phyloP scores from a whole-genome alignment of 2,888 invertebrate genomes.

The Cancer borealis region DNA sequence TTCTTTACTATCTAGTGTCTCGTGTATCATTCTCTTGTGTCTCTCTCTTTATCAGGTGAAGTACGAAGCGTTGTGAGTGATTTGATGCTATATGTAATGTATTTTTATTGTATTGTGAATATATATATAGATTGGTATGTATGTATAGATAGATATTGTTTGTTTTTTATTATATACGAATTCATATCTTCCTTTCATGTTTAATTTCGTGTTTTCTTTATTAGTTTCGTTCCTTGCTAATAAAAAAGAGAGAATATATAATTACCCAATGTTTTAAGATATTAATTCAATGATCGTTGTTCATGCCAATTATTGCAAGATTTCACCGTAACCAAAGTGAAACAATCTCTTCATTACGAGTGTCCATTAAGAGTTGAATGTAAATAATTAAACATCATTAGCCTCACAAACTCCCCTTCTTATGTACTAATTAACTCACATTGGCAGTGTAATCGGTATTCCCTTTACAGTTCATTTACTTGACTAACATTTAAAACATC shows the following conservation, averaged over 20 bases:
- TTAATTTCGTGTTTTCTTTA: not conserved
- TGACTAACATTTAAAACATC: not conserved
- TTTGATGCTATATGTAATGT: too few species aligned
- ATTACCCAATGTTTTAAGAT: not conserved
- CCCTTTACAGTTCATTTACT: not conserved
- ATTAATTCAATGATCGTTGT: not conserved
- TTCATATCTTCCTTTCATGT: not conserved
- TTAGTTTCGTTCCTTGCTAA: not conserved
- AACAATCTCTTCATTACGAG: not conserved
- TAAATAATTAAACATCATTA: not conserved
- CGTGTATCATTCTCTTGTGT: not conserved
- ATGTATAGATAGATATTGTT: not conserved
- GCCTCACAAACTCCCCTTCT: not conserved
- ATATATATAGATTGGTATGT: not conserved
- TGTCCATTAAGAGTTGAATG: not conserved
- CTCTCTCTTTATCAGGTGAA: not conserved
- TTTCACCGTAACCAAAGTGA: not conserved
- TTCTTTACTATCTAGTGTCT: not conserved
- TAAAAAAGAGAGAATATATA: not conserved
- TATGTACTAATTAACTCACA: not conserved
- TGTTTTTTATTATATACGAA: not conserved
- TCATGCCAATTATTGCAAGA: not conserved
- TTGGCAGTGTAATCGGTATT: not conserved
- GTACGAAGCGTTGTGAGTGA: too few species aligned
- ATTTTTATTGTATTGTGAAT: not conserved